Percentiles rank a stretch among this genome's conserved stretches.
Evolutionary conservation across 2,888 invertebrate species (phyloP).

Genomic region (Cordilura impudica): DNA sequence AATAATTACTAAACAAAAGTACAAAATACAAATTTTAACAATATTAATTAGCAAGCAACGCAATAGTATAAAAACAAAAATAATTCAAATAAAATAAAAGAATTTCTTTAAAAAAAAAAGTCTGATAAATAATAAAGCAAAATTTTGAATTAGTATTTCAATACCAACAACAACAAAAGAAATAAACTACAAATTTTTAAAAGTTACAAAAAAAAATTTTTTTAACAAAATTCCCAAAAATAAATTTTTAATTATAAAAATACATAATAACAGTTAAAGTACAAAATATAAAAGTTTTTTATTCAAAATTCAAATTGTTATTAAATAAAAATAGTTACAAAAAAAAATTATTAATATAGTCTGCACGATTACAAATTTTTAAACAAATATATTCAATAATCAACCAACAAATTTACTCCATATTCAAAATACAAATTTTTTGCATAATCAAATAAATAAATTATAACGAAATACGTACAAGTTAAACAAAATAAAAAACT

Average conservation of each 20-base stretch:
- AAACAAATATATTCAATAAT: constrained; percentile 61
- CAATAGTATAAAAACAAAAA: constrained; percentile 64
- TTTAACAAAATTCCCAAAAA: constrained; percentile 50
- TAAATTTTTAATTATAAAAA: constrained; percentile 57
- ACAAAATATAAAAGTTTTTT: constrained; percentile 57
- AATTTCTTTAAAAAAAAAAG: constrained; percentile 58
- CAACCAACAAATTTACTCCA: constrained; percentile 61
- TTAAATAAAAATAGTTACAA: constrained; percentile 41
- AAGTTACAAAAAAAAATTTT: constrained; percentile 59
- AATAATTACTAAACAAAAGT: constrained; percentile 71
- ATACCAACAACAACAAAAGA: constrained; percentile 19
- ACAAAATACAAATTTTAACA: constrained; percentile 71
- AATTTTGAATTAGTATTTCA: constrained; percentile 23
- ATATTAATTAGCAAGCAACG: constrained; percentile 63
- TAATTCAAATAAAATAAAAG: constrained; percentile 58
- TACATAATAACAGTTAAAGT: constrained; percentile 58
- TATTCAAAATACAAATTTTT: constrained; percentile 38
- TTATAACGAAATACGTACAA: constrained; percentile 55
- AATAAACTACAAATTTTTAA: constrained; percentile 36
- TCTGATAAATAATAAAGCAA: constrained; percentile 63
- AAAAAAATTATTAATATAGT: constrained; percentile 62
- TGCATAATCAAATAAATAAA: constrained; percentile 50
- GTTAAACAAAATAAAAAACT: constrained; percentile 16
- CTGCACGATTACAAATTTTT: constrained; percentile 69
- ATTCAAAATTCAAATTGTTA: constrained; percentile 66